A percentile compares a stretch with the other conserved stretches of the same genome.
Evolutionary conservation across 23 tunicate species (phyloP).

Genomic region (Oikopleura vanhoeffeni): DNA sequence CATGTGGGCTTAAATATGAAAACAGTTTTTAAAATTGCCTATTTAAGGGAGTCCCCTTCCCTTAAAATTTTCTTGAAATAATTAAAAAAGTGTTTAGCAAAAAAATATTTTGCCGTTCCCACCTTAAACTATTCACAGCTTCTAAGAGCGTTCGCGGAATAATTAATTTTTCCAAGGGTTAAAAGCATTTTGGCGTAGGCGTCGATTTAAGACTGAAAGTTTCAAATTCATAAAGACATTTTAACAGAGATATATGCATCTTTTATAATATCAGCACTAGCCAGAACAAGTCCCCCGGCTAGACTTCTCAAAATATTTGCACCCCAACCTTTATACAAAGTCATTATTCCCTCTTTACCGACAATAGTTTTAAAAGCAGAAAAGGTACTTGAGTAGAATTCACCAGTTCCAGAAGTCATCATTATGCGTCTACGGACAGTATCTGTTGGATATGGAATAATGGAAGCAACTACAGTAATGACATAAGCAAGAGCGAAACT

Average conservation of each 20-base stretch:
- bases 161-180: too few species aligned
- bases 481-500: neutral
- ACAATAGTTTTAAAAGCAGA: neutral
- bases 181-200: too few species aligned
- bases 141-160: too few species aligned
- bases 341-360: neutral
- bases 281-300: neutral
- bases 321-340: neutral
- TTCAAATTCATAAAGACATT: too few species aligned
- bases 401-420: neutral
- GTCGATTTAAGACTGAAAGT: too few species aligned
- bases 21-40: too few species aligned
- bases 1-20: too few species aligned
- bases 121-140: too few species aligned
- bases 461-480: neutral
- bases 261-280: neutral
- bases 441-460: neutral
- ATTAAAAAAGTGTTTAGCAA: too few species aligned
- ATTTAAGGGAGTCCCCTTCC: too few species aligned
- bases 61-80: too few species aligned
- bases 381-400: neutral
- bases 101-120: too few species aligned
- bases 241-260: neutral
- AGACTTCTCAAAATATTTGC: neutral
- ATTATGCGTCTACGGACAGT: neutral